Conservation (phyloP, 2,888 invertebrate species). For the Yponomeuta malinellus region DNA sequence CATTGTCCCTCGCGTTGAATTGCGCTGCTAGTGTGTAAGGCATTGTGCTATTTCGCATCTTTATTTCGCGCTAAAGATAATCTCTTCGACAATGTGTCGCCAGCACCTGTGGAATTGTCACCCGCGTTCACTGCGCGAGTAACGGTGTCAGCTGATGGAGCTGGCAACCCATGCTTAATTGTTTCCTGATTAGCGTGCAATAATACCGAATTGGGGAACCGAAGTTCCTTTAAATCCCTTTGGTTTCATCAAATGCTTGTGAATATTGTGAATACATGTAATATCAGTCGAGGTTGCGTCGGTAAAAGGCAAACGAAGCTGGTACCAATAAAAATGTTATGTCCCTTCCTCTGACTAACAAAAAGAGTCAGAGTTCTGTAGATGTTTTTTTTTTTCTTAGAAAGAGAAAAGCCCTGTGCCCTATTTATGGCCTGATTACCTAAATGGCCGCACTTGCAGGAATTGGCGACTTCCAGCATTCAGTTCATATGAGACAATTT, state of each 20-base stretch:
- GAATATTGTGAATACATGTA: no score
- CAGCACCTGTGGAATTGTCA: conserved; percentile 26
- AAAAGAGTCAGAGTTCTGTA: not conserved
- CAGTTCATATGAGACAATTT: not conserved
- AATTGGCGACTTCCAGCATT: not conserved
- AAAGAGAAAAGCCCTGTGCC: not conserved
- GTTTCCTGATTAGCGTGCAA: not conserved
- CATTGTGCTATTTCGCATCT: conserved; percentile 14
- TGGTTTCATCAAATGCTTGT: no score
- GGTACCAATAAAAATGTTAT: no score
- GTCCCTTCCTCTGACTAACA: no score
- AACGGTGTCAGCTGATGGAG: conserved; percentile 20
- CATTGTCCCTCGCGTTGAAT: not conserved
- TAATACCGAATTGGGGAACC: not conserved
- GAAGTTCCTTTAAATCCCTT: not conserved
- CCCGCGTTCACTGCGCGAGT: conserved; percentile 13
- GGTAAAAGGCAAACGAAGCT: no score
- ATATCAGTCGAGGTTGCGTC: no score
- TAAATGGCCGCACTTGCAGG: not conserved
- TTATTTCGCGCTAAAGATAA: conserved; percentile 20
- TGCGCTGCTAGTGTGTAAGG: not conserved
- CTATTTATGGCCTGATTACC: not conserved
- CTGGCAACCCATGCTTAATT: conserved; percentile 20
- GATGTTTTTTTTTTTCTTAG: not conserved
- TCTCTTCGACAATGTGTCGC: conserved; percentile 25